Conservation (phyloP, 1,140 invertebrate species). For the Pogonomyrmex barbatus region DNA sequence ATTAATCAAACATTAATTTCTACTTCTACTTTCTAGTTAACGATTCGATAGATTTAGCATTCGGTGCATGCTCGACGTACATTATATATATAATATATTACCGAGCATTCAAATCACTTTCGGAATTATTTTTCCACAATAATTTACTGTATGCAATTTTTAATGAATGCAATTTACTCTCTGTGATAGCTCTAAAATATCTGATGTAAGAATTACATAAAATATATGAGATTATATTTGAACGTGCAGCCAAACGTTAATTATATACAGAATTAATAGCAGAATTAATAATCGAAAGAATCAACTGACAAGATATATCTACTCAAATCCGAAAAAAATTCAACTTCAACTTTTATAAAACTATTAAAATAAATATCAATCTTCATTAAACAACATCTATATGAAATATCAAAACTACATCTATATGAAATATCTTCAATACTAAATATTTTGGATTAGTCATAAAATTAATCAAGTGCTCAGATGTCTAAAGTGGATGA, state of each 20-base stretch:
- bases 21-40: constrained; percentile 34
- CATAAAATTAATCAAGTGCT: too few relatives aligned
- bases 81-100: background rate
- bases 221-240: background rate
- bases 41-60: background rate
- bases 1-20: constrained; percentile 18
- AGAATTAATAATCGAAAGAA: too few relatives aligned
- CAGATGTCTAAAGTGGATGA: too few relatives aligned
- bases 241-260: background rate
- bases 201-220: background rate
- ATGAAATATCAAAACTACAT: too few relatives aligned
- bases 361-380: too few relatives aligned
- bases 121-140: background rate
- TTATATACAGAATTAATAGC: background rate
- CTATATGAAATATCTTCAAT: too few relatives aligned
- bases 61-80: background rate
- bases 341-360: too few relatives aligned
- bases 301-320: too few relatives aligned
- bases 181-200: background rate
- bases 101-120: background rate
- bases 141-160: background rate
- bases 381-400: too few relatives aligned
- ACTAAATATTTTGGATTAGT: too few relatives aligned
- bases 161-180: background rate
- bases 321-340: too few relatives aligned